Base-by-base conservation (phyloP, 2,888 invertebrate species). In the Diploptera punctata region DNA sequence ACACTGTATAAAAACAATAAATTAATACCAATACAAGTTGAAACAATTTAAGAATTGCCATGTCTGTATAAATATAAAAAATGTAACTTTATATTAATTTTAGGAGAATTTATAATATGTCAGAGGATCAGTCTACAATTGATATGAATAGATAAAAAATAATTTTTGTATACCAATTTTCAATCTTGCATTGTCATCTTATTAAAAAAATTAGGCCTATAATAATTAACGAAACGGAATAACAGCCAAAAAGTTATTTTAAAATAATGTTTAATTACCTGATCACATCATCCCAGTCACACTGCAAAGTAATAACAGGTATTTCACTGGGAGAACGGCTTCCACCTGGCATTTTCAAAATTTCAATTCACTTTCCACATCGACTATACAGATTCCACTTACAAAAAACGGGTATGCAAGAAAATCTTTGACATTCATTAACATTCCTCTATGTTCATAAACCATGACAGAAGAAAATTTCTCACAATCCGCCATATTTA, bases 271-370 rank as follows among this genome's bases (percentile, higher is more conserved):
- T n/a, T 26, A 72, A 43, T 67, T 82, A 86, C 87, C 84, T 84
- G 74, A 87, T 77, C 69, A 83, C 83, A 74, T 86, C 86, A 76
- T 86, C 85, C 87, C 87, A 87, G 79, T 87, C 86, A 73, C 84
- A 84, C 76, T 87, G 87, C 71, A 87, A 84, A 49, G 83, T 84
- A 57, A 86, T 78, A 44, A 85, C 82, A 33, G 86, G 86, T 74
- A 54, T 44, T 47, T 24, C 19, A n/a, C 5, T 43, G 7, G 19
- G 24, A 16, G 44, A 33, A 26, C 18, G 44, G 26, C 47, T 47
- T 26, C 38, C 65, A n/a, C 65, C 65, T n/a, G 65, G 47, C 65
- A 65, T 65, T 54, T 33, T 33, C n/a, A n/a, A n/a, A n/a, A n/a
- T n/a, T n/a, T n/a, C n/a, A n/a, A n/a, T n/a, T n/a, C n/a, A n/a